Evolutionary conservation across 2,797 vertebrate genomes (phyloP).

Genomic region (Hyperoplus immaculatus): DNA sequence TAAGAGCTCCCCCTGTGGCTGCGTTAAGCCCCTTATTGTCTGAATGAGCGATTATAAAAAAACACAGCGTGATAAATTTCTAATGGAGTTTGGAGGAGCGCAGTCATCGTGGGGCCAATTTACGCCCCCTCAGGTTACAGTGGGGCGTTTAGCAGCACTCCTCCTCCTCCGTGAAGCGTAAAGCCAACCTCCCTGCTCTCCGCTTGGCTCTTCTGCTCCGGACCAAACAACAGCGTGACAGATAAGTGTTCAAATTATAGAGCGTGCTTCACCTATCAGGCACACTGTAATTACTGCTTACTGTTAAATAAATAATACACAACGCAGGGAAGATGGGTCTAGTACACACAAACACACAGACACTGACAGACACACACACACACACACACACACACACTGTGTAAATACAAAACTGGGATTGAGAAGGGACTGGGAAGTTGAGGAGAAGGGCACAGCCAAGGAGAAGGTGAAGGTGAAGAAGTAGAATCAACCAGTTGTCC

Average conservation of each 20-base stretch:
- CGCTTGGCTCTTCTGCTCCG: conserved; percentile 19
- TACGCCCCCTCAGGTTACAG: conserved; percentile 54
- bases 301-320: neutral
- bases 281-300: conserved; percentile 18
- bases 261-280: conserved; percentile 4
- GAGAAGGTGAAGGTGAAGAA: neutral
- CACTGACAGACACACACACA: too few relatives aligned
- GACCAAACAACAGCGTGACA: conserved; percentile 37
- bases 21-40: conserved; percentile 55
- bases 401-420: neutral
- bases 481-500: too few relatives aligned
- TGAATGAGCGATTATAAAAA: conserved; percentile 63
- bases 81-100: conserved; percentile 54
- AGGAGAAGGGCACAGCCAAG: rapidly evolving
- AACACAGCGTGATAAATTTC: conserved; percentile 56
- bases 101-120: conserved; percentile 51
- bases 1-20: conserved; percentile 40
- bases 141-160: conserved; percentile 50
- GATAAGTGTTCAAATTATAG: conserved; percentile 24
- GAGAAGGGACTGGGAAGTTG: neutral
- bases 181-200: conserved; percentile 5
- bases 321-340: neutral
- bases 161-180: conserved; percentile 29
- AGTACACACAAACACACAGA: too few relatives aligned
- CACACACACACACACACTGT: too few relatives aligned